Evolutionary conservation across 2,113 vertebrate species (phyloP).

Genomic region (Crotalus viridis): DNA sequence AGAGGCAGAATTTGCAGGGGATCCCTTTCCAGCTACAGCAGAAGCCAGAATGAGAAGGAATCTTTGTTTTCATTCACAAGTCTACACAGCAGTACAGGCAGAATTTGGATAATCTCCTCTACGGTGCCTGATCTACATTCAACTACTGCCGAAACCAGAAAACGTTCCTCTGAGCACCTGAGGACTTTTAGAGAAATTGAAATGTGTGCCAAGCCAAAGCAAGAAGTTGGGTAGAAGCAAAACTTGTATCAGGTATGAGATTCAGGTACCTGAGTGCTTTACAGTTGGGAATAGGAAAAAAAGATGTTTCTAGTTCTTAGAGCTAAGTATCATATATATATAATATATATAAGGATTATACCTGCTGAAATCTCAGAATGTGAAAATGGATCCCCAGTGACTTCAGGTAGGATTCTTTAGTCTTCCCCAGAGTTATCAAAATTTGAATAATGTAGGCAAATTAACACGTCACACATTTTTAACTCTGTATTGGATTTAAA

Average conservation of each 20-base stretch:
- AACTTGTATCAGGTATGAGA: background rate
- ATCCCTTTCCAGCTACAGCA: background rate
- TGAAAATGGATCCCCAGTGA: background rate
- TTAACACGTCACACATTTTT: background rate
- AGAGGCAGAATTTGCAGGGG: background rate
- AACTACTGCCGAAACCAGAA: background rate
- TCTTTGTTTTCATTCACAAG: background rate
- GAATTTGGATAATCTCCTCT: background rate
- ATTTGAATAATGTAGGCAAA: background rate
- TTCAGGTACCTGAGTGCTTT: background rate
- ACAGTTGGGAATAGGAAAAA: background rate
- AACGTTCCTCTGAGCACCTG: background rate
- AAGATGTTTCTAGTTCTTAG: background rate
- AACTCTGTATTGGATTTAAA: background rate
- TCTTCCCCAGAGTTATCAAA: background rate
- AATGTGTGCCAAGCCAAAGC: background rate
- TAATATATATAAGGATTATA: background rate
- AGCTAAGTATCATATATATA: background rate
- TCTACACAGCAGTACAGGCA: background rate
- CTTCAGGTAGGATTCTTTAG: background rate
- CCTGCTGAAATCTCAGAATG: background rate
- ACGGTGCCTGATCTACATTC: background rate
- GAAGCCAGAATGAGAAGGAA: background rate
- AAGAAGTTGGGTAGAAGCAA: background rate
- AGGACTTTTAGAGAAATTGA: background rate